phyloP scores from a whole-genome alignment of 2,113 vertebrate genomes.

The Paradoxurus hermaphroditus region DNA sequence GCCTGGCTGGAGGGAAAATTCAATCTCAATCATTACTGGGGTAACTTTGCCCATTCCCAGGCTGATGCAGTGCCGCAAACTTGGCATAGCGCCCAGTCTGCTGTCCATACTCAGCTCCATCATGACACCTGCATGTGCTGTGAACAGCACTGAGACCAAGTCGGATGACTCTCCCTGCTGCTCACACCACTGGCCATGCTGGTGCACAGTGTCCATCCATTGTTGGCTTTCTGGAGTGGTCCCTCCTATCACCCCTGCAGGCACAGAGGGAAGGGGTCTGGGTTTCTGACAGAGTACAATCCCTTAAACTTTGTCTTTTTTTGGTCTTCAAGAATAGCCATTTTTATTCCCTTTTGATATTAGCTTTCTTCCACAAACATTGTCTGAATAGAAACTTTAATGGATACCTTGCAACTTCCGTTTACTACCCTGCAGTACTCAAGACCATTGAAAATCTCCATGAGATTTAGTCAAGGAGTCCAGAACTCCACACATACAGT shows the following conservation, averaged over 20 bases:
- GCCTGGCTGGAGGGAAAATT: neutral
- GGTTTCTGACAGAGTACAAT: neutral
- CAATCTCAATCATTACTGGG: neutral
- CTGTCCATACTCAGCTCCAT: fast-evolving
- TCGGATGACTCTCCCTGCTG: neutral
- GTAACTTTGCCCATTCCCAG: neutral
- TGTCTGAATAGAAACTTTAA: neutral
- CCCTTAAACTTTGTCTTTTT: neutral
- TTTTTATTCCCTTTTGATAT: neutral
- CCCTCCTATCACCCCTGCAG: neutral
- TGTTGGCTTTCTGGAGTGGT: neutral
- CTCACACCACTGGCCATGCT: neutral
- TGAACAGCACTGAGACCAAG: too few species aligned
- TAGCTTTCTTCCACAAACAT: neutral
- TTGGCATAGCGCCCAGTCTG: neutral
- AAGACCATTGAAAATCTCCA: neutral
- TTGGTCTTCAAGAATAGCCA: neutral
- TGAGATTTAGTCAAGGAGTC: neutral
- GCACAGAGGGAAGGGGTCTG: neutral
- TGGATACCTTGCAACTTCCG: neutral
- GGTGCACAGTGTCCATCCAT: fast-evolving
- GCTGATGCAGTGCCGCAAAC: neutral
- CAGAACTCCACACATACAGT: neutral
- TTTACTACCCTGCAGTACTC: neutral
- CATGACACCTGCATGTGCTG: fast-evolving